These are phyloP conservation scores for Trachelus troglodyta DNA, from an alignment of 2,888 invertebrate species.

Conservation along the genomic window DNA sequence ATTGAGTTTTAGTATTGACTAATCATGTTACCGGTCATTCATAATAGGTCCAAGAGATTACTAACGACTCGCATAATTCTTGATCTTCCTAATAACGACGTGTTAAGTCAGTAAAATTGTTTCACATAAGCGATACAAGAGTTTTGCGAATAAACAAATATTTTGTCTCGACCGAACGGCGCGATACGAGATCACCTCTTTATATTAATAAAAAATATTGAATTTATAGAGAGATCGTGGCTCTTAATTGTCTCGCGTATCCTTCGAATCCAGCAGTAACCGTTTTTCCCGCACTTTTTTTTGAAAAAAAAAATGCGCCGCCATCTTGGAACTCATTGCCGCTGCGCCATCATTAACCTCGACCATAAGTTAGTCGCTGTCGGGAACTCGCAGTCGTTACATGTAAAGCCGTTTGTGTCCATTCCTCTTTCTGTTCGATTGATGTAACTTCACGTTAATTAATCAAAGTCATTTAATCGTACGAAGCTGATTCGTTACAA, in stretches of 20 bases:
- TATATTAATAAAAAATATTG: background rate
- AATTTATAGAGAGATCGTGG: background rate
- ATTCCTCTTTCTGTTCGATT: background rate
- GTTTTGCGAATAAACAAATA: background rate
- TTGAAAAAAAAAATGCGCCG: background rate
- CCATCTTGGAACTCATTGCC: background rate
- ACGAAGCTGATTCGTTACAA: background rate
- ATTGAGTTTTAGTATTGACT: background rate
- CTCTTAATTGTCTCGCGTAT: background rate
- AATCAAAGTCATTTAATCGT: background rate
- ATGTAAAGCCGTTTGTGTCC: background rate
- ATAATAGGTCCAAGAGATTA: background rate
- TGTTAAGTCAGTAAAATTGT: background rate
- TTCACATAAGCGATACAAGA: background rate
- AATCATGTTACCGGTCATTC: background rate
- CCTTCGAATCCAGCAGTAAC: background rate
- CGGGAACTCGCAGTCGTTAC: background rate
- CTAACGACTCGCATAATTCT: background rate
- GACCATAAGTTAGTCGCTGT: background rate
- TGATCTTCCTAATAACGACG: background rate
- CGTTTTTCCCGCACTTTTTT: background rate
- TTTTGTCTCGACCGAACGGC: background rate
- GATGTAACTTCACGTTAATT: background rate
- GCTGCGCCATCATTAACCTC: background rate
- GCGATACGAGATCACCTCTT: background rate